Base-by-base conservation (phyloP, 2,888 invertebrate species). In the Lomographa bimaculata region DNA sequence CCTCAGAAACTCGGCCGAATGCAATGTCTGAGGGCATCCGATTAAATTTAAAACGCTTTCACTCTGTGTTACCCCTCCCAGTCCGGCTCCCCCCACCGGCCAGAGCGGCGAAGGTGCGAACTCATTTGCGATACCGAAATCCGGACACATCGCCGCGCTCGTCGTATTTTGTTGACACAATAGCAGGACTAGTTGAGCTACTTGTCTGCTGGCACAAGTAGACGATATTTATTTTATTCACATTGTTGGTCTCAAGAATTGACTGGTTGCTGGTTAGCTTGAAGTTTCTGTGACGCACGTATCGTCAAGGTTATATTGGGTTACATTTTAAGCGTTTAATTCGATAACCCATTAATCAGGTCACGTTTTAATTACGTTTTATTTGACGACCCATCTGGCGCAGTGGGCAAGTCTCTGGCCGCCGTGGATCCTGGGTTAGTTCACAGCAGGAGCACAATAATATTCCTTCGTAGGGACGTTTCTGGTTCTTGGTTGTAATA, bases 21-120 rank as follows among this genome's bases (percentile, higher is more conserved):
- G 67, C 67, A 61, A 60, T 59, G 60, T 68, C 60, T 64, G 68
- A 71, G 74, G 71, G 77, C 71, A 61, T 64, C 63, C 71, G 68
- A 74, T 77, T 71, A 66, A 72, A 76, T 79, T 79, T 72, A 66
- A 78, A 80, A 79, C 82, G 80, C 84, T 85, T 85, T 85, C 85
- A 84, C 82, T 75, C 57, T 56, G 51, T 53, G 50, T 47, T 48
- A 51, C 50, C 47, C 49, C 54, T 51, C 45, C 20, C 46, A 43
- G 45, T 39, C 60, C 43, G 54, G 54, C 47, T 55, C 45, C 44
- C 28, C 27, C 54, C 44, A 7, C 41, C 56, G 48, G 41, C 34
- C 46, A 26, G 26, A 18, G 36, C 35, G 42, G 42, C 42, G 52
- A 46, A 60, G 56, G 59, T 63, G 71, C 60, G 63, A 72, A 73